Evolutionary conservation across 53 echinoderm and acorn worm species (phyloP).

Genomic region (Holothuria scabra): DNA sequence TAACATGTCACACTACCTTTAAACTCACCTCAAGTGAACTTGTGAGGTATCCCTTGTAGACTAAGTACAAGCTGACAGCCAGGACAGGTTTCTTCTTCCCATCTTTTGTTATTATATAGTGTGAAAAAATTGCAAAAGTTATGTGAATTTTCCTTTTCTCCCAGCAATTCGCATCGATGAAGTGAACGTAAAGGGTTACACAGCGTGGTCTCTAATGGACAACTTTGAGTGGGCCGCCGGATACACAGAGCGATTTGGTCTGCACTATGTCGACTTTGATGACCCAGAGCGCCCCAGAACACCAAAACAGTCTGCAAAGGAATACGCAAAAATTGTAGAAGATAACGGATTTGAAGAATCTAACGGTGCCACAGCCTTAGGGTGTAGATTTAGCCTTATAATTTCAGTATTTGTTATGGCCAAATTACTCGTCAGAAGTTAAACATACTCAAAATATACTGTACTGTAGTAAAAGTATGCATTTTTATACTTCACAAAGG

Average conservation of each 20-base stretch:
- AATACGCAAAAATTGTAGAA: slow-evolving; percentile 61
- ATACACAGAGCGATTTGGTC: slow-evolving; percentile 73
- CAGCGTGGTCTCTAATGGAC: slow-evolving; percentile 77
- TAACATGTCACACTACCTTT: too few species aligned
- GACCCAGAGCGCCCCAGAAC: slow-evolving; percentile 53
- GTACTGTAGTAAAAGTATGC: too few species aligned
- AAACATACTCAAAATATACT: too few species aligned
- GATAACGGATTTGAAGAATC: slow-evolving; percentile 81
- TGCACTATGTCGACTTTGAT: slow-evolving; percentile 73
- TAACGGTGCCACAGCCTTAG: not conserved
- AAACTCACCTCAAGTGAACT: too few species aligned
- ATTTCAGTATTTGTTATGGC: not conserved
- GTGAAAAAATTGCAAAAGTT: too few species aligned
- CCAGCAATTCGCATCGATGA: slow-evolving; percentile 65
- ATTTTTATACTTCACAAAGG: too few species aligned
- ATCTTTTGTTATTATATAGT: too few species aligned
- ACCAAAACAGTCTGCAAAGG: slow-evolving; percentile 55
- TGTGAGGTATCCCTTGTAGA: too few species aligned
- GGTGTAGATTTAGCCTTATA: not conserved
- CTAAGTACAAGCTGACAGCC: too few species aligned
- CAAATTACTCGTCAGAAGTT: too few species aligned
- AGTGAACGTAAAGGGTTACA: slow-evolving; percentile 70
- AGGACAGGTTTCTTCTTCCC: too few species aligned
- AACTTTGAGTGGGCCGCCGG: slow-evolving; percentile 80
- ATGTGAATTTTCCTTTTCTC: not conserved